A percentile compares a stretch with the other conserved stretches of the same genome.
phyloP scores from a whole-genome alignment of 2,113 vertebrate genomes.

The Ceyx cyanopectus region DNA sequence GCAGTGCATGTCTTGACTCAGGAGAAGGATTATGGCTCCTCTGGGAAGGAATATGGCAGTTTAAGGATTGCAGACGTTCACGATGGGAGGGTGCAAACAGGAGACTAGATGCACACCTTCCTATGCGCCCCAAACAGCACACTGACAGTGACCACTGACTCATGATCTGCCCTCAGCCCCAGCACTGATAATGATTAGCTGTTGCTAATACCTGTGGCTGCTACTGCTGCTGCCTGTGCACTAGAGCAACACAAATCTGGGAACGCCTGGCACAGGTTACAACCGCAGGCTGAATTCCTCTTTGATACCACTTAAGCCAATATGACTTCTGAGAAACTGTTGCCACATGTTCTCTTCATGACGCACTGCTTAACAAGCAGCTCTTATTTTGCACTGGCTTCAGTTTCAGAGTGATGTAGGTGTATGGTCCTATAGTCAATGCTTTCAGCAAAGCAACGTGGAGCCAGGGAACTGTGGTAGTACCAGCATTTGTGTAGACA shows the following conservation, averaged over 20 bases:
- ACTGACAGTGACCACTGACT: neutral
- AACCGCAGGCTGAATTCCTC: conserved; percentile 39
- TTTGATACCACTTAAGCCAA: conserved; percentile 26
- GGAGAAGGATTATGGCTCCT: neutral
- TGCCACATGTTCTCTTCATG: conserved; percentile 3
- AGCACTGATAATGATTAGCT: neutral
- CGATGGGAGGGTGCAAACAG: neutral
- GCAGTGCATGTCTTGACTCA: neutral
- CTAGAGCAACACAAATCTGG: neutral
- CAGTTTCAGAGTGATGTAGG: neutral
- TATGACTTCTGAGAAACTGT: conserved; percentile 39
- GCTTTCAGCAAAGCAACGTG: neutral
- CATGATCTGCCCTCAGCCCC: neutral
- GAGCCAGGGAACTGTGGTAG: neutral
- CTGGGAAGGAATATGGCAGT: neutral
- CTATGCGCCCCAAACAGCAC: accelerated
- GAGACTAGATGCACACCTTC: neutral
- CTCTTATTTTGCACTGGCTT: neutral
- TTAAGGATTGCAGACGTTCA: neutral
- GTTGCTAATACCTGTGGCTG: neutral
- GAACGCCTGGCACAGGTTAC: conserved; percentile 13
- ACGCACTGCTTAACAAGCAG: neutral
- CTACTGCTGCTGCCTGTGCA: neutral
- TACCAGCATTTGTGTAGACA: neutral
- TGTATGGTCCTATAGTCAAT: neutral